Conservation (phyloP, 2,888 invertebrate genomes). For the Cephus nigrinus region DNA sequence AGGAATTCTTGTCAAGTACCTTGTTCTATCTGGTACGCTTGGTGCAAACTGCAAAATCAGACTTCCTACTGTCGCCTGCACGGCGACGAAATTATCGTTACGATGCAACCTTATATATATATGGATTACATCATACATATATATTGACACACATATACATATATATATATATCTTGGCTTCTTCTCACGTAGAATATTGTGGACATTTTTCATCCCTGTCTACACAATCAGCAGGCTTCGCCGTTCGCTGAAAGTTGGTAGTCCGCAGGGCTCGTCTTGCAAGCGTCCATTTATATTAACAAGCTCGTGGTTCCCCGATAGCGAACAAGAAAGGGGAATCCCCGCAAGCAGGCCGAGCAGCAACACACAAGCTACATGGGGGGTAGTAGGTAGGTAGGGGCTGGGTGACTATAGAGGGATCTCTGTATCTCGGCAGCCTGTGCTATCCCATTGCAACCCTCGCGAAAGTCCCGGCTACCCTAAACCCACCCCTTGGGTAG, state of each 20-base stretch:
- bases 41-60: neutral
- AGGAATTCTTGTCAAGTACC: neutral
- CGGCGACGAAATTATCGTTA: neutral
- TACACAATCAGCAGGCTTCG: constrained; percentile 15
- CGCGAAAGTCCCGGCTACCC: neutral
- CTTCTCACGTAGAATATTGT: constrained; percentile 23
- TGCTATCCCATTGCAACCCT: neutral
- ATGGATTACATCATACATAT: neutral
- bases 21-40: neutral
- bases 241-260: neutral
- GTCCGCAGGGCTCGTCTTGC: neutral
- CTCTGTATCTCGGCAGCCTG: neutral
- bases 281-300: neutral
- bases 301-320: neutral
- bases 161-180: neutral
- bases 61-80: neutral
- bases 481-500: neutral
- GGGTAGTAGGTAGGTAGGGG: no score
- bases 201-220: constrained; percentile 23
- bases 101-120: neutral
- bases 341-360: neutral
- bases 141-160: neutral
- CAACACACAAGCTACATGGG: neutral
- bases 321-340: neutral
- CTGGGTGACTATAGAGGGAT: neutral